Conservation (phyloP, 1,140 invertebrate species). For the Plectrocnemia conspersa region DNA sequence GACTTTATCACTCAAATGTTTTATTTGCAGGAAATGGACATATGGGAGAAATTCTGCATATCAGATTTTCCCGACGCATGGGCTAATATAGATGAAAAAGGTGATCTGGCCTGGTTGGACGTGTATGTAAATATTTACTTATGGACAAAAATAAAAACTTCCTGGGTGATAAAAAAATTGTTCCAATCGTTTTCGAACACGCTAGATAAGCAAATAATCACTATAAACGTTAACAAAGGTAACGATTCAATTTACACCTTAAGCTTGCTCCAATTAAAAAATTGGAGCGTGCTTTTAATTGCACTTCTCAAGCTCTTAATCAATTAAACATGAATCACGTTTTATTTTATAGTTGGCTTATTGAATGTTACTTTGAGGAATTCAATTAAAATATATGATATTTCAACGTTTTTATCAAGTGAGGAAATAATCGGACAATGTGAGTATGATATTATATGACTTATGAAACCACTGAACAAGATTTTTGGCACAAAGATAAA, state of each 20-base stretch:
- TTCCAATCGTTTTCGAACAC: slow-evolving; percentile 3
- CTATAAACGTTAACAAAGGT: slow-evolving; percentile 22
- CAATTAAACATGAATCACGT: background rate
- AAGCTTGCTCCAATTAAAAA: background rate
- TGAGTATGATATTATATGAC: background rate
- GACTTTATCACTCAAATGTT: too few relatives aligned
- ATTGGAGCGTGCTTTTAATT: slow-evolving; percentile 1
- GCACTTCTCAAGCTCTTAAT: background rate
- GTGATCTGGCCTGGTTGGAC: slow-evolving; percentile 13
- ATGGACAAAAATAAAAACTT: slow-evolving; percentile 19
- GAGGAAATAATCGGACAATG: slow-evolving; percentile 13
- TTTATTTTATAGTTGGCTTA: slow-evolving; percentile 3
- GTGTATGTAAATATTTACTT: slow-evolving; percentile 25
- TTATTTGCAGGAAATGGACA: slow-evolving; percentile 16
- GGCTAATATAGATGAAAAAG: slow-evolving; percentile 16
- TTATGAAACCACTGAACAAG: too few relatives aligned
- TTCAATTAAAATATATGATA: slow-evolving; percentile 8
- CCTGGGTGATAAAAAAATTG: background rate
- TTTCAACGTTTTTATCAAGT: slow-evolving; percentile 4
- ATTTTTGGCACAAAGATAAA: background rate
- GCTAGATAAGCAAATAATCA: slow-evolving; percentile 14
- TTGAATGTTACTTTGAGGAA: slow-evolving; percentile 10
- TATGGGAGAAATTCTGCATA: slow-evolving; percentile 20
- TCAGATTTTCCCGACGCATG: slow-evolving; percentile 20
- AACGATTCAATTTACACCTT: background rate